These are phyloP conservation scores for Spisula solida DNA, from an alignment of 2,888 invertebrate genomes.

Conservation along the genomic window DNA sequence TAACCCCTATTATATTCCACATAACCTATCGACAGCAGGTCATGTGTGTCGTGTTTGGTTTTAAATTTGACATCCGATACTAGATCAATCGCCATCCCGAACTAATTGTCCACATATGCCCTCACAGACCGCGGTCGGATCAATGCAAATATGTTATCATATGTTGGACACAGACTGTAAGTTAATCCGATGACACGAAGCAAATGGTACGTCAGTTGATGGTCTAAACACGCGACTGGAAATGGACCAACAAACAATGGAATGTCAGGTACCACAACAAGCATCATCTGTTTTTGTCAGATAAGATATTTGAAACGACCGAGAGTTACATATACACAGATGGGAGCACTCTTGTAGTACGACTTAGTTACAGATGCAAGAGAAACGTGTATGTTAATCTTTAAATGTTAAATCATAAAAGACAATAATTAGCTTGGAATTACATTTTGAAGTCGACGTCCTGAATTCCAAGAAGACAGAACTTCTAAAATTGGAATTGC, in stretches of 20 bases:
- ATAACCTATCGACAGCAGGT: constrained; percentile 56
- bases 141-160: constrained; percentile 1
- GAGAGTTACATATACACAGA: not conserved
- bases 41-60: constrained; percentile 54
- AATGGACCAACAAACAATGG: constrained; percentile 11
- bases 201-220: constrained; percentile 24
- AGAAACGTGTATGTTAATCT: too few relatives aligned
- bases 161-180: constrained; percentile 24
- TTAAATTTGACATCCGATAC: constrained; percentile 48
- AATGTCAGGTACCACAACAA: not conserved
- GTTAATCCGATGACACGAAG: constrained; percentile 24
- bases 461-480: too few relatives aligned
- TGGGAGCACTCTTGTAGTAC: too few relatives aligned
- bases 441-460: too few relatives aligned
- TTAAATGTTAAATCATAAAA: too few relatives aligned
- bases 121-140: constrained; percentile 35
- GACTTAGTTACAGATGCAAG: too few relatives aligned
- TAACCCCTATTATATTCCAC: constrained; percentile 57
- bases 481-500: too few relatives aligned
- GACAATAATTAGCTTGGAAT: too few relatives aligned
- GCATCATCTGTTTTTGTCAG: constrained; percentile 26
- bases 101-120: constrained; percentile 65
- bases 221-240: constrained; percentile 33
- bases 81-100: constrained; percentile 41
- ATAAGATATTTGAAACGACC: not conserved